A percentile compares a stretch with the other conserved stretches of the same genome.
Conservation (phyloP, 1,140 invertebrate genomes). For the Pteromalus puparum region DNA sequence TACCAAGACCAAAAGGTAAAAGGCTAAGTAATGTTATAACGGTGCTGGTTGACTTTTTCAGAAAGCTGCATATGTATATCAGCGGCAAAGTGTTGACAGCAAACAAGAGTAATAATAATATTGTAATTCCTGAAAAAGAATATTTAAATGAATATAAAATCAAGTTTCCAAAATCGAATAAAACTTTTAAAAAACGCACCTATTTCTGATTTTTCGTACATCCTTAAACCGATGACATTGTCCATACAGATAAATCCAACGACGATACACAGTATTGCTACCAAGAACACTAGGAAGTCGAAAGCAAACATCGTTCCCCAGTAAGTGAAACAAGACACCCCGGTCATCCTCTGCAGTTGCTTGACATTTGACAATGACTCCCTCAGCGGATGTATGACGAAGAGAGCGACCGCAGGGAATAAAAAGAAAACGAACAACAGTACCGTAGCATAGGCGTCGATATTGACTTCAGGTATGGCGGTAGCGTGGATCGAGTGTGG, state of each 20-base stretch:
- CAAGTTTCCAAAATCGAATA: not conserved
- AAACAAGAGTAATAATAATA: constrained; percentile 65
- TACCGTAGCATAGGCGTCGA: constrained; percentile 55
- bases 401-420: constrained; percentile 62
- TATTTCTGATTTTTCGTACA: constrained; percentile 62
- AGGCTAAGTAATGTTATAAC: constrained; percentile 62
- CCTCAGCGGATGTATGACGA: constrained; percentile 68
- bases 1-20: constrained; percentile 64
- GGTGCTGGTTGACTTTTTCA: constrained; percentile 63
- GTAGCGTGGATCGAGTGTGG: constrained; percentile 57
- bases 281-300: constrained; percentile 76
- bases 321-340: constrained; percentile 77
- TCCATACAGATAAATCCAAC: constrained; percentile 61
- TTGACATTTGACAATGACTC: constrained; percentile 76
- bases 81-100: constrained; percentile 65
- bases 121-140: constrained; percentile 59
- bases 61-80: constrained; percentile 66
- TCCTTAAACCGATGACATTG: constrained; percentile 55
- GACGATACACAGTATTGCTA: constrained; percentile 58
- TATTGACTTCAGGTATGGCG: constrained; percentile 26
- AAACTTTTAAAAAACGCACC: constrained; percentile 56
- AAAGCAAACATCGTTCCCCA: constrained; percentile 80
- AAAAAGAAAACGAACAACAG: constrained; percentile 64
- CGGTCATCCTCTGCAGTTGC: constrained; percentile 83
- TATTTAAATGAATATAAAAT: not conserved